Evolutionary conservation across 2,797 vertebrate genomes (phyloP), one percentile per base, ranked within the genome.

Genomic region (Paguma larvata): DNA sequence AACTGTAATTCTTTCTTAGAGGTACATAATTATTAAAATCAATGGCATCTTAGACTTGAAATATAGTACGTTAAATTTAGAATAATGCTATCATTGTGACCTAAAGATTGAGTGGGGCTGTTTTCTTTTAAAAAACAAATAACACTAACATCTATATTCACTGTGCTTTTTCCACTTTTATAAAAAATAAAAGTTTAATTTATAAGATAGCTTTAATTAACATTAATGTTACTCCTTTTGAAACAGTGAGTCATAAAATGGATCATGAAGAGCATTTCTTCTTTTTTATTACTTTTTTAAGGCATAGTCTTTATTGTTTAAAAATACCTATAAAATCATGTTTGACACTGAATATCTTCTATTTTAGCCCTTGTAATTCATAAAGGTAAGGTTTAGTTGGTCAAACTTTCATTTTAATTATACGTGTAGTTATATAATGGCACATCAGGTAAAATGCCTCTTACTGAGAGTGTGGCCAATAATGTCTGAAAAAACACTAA

Each of bases 361-460:
- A 78, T 48, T 86, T 77, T 46, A 93, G 82, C 6, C 21, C 80
- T 72, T 30, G 23, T 65, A 80, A 56, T 62, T 70, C 48, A 32
- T 72, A 41, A 80, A 91, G 30, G 67, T 13, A 89, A 94, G 14
- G 65, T 13, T 68, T 53, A 16, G 46, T 88, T 83, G 68, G 7
- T 53, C 82, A 78, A 84, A 53, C 34, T 78, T 89, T 92, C 73
- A 88, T 56, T 68, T 80, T 91, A 83, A 51, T 62, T 73, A 75
- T 23, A 77, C 14, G 44, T 65, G 11, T 51, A 70, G 51, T 23
- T 68, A 48, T 25, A 70, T n/a, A 25, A 32, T 86, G 30, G 8
- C 8, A 91, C 30, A 85, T 23, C 8, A 95, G 6, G 3, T 80
- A 87, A 87, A 92, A 92, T 53, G 44, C 25, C 41, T 89, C 89